phyloP scores from a whole-genome alignment of 2,797 vertebrate genomes.

The Echeneis naucrates region DNA sequence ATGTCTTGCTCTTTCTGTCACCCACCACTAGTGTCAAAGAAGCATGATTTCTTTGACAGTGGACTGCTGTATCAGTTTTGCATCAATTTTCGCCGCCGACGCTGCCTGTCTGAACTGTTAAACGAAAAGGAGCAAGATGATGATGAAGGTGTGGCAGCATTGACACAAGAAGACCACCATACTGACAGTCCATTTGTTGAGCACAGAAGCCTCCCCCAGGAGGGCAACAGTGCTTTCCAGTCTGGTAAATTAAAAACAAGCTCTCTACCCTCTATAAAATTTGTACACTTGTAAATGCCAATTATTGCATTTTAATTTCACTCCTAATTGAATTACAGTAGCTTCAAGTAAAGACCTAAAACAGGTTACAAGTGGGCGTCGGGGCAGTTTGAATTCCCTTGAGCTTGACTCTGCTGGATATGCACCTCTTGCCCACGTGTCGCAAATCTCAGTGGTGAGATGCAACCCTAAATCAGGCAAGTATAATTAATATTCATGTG shows the following conservation, averaged over 20 bases:
- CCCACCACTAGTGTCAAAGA: slow-evolving; percentile 82
- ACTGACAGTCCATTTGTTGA: slow-evolving; percentile 87
- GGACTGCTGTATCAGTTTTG: slow-evolving; percentile 90
- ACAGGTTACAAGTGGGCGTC: slow-evolving; percentile 35
- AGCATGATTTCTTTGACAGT: slow-evolving; percentile 89
- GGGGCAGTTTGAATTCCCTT: slow-evolving; percentile 69
- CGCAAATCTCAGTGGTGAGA: slow-evolving; percentile 72
- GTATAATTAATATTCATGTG: slow-evolving; percentile 25
- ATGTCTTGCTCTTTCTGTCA: slow-evolving; percentile 14
- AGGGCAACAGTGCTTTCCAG: slow-evolving; percentile 82
- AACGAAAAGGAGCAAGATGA: slow-evolving; percentile 75
- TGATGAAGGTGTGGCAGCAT: slow-evolving; percentile 31
- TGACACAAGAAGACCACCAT: slow-evolving; percentile 77
- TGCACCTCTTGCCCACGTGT: slow-evolving; percentile 65
- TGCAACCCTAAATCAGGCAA: slow-evolving; percentile 92
- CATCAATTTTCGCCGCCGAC: slow-evolving; percentile 87
- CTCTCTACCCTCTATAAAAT: not conserved
- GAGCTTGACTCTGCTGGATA: slow-evolving; percentile 55
- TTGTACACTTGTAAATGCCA: not conserved
- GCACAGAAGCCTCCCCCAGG: slow-evolving; percentile 77
- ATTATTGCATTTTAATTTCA: not conserved
- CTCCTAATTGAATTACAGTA: slow-evolving; percentile 26
- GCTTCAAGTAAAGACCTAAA: slow-evolving; percentile 82
- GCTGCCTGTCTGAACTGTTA: slow-evolving; percentile 86
- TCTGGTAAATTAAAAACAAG: slow-evolving; percentile 78